Evolutionary conservation across 2,888 invertebrate genomes (phyloP).

Genomic region (Leucophora obtusa): DNA sequence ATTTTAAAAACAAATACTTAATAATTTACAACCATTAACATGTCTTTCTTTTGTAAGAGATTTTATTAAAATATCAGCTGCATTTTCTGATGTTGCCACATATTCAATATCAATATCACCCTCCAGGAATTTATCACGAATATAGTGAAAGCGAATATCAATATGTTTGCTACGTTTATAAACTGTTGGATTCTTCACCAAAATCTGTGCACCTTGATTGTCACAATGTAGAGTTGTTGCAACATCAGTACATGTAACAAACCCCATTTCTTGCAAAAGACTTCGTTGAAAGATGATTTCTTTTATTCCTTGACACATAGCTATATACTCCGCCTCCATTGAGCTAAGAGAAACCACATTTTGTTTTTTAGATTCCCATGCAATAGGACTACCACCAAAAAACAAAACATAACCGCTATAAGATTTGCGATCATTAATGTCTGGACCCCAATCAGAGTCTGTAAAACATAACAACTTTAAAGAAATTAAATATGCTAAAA

Average conservation of each 20-base stretch:
- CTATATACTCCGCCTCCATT: no score
- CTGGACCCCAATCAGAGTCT: no score
- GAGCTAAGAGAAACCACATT: slow-evolving; percentile 20
- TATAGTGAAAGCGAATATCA: slow-evolving; percentile 6
- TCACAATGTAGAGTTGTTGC: slow-evolving; percentile 23
- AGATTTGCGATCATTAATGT: no score
- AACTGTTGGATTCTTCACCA: no score
- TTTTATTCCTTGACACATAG: slow-evolving; percentile 46
- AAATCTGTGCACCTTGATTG: slow-evolving; percentile 40
- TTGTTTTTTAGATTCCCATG: neutral
- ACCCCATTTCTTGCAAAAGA: slow-evolving; percentile 25
- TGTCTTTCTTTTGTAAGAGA: neutral
- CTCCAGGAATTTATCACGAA: neutral
- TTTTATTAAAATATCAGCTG: slow-evolving; percentile 1
- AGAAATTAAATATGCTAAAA: no score
- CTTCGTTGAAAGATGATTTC: slow-evolving; percentile 25
- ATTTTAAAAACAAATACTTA: neutral
- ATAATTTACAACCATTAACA: slow-evolving; percentile 4
- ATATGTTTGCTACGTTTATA: slow-evolving; percentile 28
- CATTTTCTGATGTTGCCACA: neutral
- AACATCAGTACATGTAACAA: neutral
- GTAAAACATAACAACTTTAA: no score
- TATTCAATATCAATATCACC: neutral
- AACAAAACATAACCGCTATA: no score
- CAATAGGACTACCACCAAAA: slow-evolving; percentile 17